Percentiles rank a stretch among this genome's conserved stretches.
Evolutionary conservation across 2,113 vertebrate species (phyloP).

Genomic region (Oncorhynchus nerka): DNA sequence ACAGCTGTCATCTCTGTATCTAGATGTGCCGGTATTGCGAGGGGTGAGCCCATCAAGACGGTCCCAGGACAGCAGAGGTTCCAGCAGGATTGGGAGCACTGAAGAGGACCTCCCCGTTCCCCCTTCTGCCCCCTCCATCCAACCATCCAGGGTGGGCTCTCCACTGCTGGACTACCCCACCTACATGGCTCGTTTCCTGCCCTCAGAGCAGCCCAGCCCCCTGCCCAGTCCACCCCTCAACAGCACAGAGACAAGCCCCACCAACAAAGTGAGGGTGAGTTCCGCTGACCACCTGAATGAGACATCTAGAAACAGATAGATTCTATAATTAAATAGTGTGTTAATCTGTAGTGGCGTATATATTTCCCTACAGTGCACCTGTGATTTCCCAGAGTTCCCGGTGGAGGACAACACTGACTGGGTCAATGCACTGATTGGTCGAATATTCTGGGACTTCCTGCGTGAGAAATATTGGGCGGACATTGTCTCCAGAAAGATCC

Average conservation of each 20-base stretch:
- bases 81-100: conserved; percentile 64
- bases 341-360: neutral
- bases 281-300: neutral
- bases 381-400: conserved; percentile 44
- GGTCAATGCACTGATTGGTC: conserved; percentile 81
- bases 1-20: conserved; percentile 18
- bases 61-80: conserved; percentile 46
- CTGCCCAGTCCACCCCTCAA: conserved; percentile 64
- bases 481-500: conserved; percentile 82
- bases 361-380: conserved; percentile 56
- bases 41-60: conserved; percentile 2
- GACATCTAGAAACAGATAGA: neutral
- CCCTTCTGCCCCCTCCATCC: conserved; percentile 42
- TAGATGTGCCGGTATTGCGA: conserved; percentile 38
- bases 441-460: conserved; percentile 89
- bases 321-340: neutral
- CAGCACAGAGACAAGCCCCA: conserved; percentile 69
- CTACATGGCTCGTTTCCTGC: conserved; percentile 80
- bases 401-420: conserved; percentile 62
- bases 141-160: conserved; percentile 56
- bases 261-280: conserved; percentile 53
- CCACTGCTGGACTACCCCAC: conserved; percentile 74
- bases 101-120: conserved; percentile 70
- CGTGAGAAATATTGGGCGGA: conserved; percentile 80
- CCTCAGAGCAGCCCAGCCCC: conserved; percentile 40